Conservation (phyloP, 2,888 invertebrate genomes). For the Epistrophe eligans region DNA sequence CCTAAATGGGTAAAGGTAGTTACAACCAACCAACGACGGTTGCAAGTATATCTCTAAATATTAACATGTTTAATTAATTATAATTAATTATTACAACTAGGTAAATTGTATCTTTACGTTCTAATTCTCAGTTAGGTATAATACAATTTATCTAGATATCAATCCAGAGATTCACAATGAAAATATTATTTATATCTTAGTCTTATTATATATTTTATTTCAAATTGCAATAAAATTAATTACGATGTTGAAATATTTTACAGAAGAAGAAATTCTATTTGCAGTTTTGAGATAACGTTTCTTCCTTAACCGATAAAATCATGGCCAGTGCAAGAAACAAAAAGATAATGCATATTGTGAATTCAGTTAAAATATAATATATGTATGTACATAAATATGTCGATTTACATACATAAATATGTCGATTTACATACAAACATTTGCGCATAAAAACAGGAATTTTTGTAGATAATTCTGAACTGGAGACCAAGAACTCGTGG, state of each 20-base stretch:
- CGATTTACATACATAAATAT: background rate
- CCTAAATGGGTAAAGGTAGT: no score
- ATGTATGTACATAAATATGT: no score
- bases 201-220: conserved; percentile 13
- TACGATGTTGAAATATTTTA: background rate
- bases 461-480: background rate
- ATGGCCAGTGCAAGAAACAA: background rate
- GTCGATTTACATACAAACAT: background rate
- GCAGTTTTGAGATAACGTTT: conserved; percentile 31
- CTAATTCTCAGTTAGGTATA: no score
- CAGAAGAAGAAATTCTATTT: conserved; percentile 12
- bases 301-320: conserved; percentile 46
- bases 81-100: no score
- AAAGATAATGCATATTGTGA: conserved; percentile 9
- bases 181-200: background rate
- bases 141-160: no score
- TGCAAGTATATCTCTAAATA: no score
- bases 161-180: no score
- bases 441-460: conserved; percentile 36
- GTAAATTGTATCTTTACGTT: no score
- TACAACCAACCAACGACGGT: no score
- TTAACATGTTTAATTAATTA: no score
- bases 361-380: background rate
- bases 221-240: background rate
- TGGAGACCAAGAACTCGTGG: background rate